Evolutionary conservation across 2,113 vertebrate genomes (phyloP), one percentile per base, ranked within the genome.

Genomic region (Potamarius usumacintae): DNA sequence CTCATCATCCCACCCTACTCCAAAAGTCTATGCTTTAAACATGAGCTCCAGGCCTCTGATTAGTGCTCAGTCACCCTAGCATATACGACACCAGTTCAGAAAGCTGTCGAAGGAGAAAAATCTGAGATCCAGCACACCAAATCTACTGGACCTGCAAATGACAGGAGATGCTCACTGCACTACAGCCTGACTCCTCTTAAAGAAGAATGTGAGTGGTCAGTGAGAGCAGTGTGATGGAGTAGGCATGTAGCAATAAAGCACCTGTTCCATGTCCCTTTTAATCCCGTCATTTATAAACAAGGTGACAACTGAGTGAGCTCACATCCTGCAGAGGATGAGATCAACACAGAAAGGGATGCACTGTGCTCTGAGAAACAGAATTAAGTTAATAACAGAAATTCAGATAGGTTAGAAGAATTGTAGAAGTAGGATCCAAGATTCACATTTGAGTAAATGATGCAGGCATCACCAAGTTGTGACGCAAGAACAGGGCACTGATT

Each of bases 221-320:
- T 42, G 74, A 30, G 52, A 17, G 50, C 12, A 42, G 79, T 52
- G 5, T 67, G 30, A 0, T 2, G 53, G 22, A 81, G 50, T 1
- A 30, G 8, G n/a, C 60, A 63, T 20, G 71, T 69, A 9, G 5
- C 48, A 30, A 83, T 71, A 79, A 63, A 79, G 14, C 4, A 27
- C 22, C 42, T 52, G n/a, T 63, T 84, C 63, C 69, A 48, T 53
- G 27, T 86, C 81, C 14, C 48, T 10, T 90, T 86, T 87, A 53
- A 87, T 82, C n/a, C 67, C 25, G 58, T 76, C 71, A 87, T 90
- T 87, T 87, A 89, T 87, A 90, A 89, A 87, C 82, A 89, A 63
- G 67, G 84, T 62, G 67, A 81, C 4, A 52, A 87, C 74, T 65
- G 88, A 85, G 87, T 88, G 77, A 85, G 82, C 78, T 88, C 80